Conservation (phyloP, 2,888 invertebrate species). For the Endomychus coccineus region DNA sequence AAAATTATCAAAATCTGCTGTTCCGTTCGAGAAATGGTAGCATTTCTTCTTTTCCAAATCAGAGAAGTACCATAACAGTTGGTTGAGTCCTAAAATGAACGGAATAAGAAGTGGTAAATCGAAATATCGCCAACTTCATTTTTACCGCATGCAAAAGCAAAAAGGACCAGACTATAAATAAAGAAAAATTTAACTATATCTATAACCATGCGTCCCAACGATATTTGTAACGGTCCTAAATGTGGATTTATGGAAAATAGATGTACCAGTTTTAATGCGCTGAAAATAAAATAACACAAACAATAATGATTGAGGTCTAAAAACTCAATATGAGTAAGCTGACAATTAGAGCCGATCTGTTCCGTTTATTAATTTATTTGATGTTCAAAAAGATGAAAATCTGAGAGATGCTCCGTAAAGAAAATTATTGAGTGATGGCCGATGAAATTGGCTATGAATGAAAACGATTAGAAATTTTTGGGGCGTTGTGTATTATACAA, state of each 20-base stretch:
- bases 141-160: slow-evolving; percentile 92
- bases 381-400: too few relatives aligned
- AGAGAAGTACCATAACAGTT: slow-evolving; percentile 90
- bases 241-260: slow-evolving; percentile 97
- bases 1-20: slow-evolving; percentile 69
- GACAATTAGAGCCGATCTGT: too few relatives aligned
- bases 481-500: too few relatives aligned
- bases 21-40: slow-evolving; percentile 60
- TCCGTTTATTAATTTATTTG: too few relatives aligned
- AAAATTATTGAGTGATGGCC: too few relatives aligned
- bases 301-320: too few relatives aligned
- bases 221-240: slow-evolving; percentile 88
- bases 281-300: slow-evolving; percentile 41
- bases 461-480: too few relatives aligned
- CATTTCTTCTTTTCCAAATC: slow-evolving; percentile 77
- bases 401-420: too few relatives aligned
- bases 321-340: too few relatives aligned
- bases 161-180: slow-evolving; percentile 84
- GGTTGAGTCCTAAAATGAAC: slow-evolving; percentile 59
- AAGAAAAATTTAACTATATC: slow-evolving; percentile 96
- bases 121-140: slow-evolving; percentile 11
- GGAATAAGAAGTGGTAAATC: slow-evolving; percentile 3
- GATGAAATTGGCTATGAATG: too few relatives aligned
- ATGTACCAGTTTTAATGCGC: slow-evolving; percentile 90
- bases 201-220: slow-evolving; percentile 86